These are phyloP conservation scores for Sarcoramphus papa DNA, from an alignment of 2,797 vertebrate genomes.

Conservation along the genomic window DNA sequence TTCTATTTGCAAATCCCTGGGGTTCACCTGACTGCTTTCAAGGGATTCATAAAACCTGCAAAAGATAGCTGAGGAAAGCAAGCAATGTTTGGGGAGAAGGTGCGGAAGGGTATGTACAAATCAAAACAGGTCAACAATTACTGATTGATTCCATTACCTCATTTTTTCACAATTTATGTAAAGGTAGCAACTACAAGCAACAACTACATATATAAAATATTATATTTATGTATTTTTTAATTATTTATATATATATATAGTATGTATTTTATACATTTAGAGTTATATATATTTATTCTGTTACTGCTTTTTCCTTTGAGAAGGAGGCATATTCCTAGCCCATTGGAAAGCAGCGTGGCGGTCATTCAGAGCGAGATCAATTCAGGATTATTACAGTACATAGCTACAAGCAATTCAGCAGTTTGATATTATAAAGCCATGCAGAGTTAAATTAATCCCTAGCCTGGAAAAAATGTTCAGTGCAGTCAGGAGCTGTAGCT, in stretches of 20 bases:
- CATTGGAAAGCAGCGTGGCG: not conserved
- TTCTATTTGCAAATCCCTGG: not conserved
- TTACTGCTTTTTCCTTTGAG: not conserved
- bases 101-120: not conserved
- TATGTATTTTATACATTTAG: not conserved
- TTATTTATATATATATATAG: not conserved
- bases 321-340: not conserved
- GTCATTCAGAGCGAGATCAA: not conserved
- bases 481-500: not conserved
- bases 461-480: not conserved
- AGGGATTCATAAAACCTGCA: not conserved
- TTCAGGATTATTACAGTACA: not conserved
- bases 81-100: not conserved
- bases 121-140: not conserved
- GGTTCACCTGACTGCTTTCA: not conserved
- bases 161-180: not conserved
- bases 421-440: not conserved
- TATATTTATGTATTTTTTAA: not conserved
- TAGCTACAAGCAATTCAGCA: not conserved
- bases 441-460: constrained; percentile 12
- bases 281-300: not conserved
- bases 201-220: not conserved
- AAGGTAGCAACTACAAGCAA: not conserved
- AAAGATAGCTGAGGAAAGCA: not conserved
- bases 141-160: not conserved